phyloP scores from a whole-genome alignment of 2,888 invertebrate genomes.

The Chorisops tibialis region DNA sequence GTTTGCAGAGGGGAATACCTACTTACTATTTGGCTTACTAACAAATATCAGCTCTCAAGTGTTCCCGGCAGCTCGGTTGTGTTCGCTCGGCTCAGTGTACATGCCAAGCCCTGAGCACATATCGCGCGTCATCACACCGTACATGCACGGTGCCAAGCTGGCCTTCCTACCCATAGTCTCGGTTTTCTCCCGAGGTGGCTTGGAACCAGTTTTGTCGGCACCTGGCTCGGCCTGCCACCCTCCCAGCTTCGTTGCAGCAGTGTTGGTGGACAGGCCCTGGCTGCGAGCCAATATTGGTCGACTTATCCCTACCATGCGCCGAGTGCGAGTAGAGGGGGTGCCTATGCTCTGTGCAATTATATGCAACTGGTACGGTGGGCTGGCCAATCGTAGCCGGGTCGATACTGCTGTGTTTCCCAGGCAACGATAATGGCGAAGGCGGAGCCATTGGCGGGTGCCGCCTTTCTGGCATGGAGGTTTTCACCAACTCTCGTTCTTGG shows the following conservation, averaged over 20 bases:
- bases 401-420: conserved; percentile 17
- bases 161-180: too few species aligned
- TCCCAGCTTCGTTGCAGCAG: background rate
- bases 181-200: background rate
- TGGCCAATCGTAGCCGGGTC: conserved; percentile 8
- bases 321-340: conserved; percentile 5
- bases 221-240: conserved; percentile 3
- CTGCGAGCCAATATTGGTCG: conserved; percentile 2
- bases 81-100: background rate
- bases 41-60: conserved; percentile 54
- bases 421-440: conserved; percentile 15
- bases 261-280: background rate
- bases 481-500: background rate
- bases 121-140: background rate
- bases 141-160: background rate
- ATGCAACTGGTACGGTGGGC: conserved; percentile 16
- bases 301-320: conserved; percentile 18
- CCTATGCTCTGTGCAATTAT: background rate
- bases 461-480: background rate
- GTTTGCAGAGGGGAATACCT: conserved; percentile 55
- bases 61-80: conserved; percentile 35
- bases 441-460: background rate
- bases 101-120: conserved; percentile 9
- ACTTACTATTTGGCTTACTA: conserved; percentile 55
- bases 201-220: conserved; percentile 1